Conservation (phyloP, 2,888 invertebrate species). For the Chirona hameri region DNA sequence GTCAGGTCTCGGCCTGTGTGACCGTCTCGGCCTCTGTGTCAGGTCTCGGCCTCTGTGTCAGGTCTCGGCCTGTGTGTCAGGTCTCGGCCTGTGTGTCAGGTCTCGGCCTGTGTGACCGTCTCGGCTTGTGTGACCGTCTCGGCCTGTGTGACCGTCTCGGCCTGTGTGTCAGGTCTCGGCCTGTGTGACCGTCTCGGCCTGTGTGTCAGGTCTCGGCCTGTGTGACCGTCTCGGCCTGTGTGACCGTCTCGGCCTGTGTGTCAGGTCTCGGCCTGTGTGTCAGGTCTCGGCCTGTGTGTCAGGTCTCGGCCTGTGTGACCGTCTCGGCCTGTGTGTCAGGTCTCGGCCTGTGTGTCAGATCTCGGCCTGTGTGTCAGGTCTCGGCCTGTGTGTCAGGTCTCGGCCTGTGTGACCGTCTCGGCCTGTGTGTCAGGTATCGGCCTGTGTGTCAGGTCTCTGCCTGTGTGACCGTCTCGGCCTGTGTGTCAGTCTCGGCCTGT, state of each 20-base stretch:
- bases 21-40: too few species aligned
- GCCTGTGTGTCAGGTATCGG: slow-evolving; percentile 56
- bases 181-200: background rate
- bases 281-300: slow-evolving; percentile 63
- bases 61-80: background rate
- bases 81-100: too few species aligned
- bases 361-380: too few species aligned
- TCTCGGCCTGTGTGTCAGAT: too few species aligned
- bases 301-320: background rate
- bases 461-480: background rate
- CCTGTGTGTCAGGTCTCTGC: too few species aligned
- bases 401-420: background rate
- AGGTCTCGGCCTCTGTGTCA: background rate
- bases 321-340: background rate
- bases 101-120: too few species aligned
- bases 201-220: background rate
- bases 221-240: too few species aligned
- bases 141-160: background rate
- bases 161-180: slow-evolving; percentile 60
- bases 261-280: background rate
- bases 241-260: too few species aligned
- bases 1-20: slow-evolving; percentile 72
- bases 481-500: background rate
- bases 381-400: too few species aligned
- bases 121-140: too few species aligned